Evolutionary conservation across 2,797 vertebrate species (phyloP).

Genomic region (Hybognathus amarus): DNA sequence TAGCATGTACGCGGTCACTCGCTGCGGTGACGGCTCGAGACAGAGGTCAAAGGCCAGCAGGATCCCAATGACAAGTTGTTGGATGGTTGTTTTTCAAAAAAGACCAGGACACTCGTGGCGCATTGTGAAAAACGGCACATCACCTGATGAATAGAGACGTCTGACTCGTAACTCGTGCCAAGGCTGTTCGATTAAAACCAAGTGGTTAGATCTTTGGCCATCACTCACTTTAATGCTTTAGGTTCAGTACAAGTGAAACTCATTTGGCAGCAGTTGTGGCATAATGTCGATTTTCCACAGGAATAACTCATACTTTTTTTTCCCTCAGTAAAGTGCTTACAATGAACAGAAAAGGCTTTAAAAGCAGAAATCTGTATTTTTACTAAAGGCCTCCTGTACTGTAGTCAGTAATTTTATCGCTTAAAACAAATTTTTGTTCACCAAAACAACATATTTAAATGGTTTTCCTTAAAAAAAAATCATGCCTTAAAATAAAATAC

Average conservation of each 20-base stretch:
- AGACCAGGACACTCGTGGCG: neutral
- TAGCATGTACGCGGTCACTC: neutral
- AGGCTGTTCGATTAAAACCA: constrained; percentile 9
- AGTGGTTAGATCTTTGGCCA: constrained; percentile 7
- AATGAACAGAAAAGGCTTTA: neutral
- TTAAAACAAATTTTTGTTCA: neutral
- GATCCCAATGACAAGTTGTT: constrained; percentile 33
- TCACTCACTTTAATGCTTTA: constrained; percentile 11
- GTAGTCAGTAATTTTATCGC: neutral
- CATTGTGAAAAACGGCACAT: neutral
- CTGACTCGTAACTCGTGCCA: neutral
- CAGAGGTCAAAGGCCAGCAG: constrained; percentile 37
- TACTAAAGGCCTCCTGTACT: too few species aligned
- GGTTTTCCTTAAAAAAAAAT: too few species aligned
- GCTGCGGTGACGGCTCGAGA: neutral
- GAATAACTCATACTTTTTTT: neutral
- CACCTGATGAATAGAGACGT: neutral
- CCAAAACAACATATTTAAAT: too few species aligned
- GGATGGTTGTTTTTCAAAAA: constrained; percentile 22
- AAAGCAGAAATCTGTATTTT: neutral
- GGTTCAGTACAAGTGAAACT: constrained; percentile 3
- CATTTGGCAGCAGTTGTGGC: constrained; percentile 7
- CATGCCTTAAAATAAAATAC: neutral
- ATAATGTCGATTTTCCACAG: constrained; percentile 2
- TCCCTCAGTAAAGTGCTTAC: neutral